Base-by-base conservation (phyloP, 2,888 invertebrate species). In the Aphodius granarius region DNA sequence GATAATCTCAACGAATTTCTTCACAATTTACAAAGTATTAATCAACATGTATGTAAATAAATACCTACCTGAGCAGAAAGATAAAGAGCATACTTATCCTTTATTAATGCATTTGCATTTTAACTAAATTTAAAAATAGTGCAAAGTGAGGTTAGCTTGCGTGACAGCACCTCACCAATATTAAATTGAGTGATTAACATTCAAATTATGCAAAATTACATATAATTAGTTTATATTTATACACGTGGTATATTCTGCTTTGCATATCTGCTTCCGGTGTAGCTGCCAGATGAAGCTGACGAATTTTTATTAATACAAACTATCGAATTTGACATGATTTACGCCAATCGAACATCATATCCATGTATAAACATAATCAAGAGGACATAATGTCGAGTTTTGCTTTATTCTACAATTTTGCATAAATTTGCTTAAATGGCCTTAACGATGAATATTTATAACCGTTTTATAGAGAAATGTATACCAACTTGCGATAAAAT, bases 201-300 rank as follows among this genome's bases (percentile, higher is more conserved):
- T 74, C 64, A 70, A 74, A 74, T 74, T 74, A 71, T 74, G 71
- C 64, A 63, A 74, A 74, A 74, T 74, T 74, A 74, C 70, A 74
- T 21, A 65, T 64, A 74, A 74, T 74, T 64, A 74, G 63, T 71
- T 63, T 70, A 74, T 74, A 74, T 71, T 74, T 74, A 74, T 71
- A 43, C 18, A 43, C 43, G 43, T 43, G 43, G 43, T 43, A 9
- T 43, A 43, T 43, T 6, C 43, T 43, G 13, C 43, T 43, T 43
- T 43, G 43, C 43, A 43, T 43, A 43, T 43, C 1, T 43, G 43
- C 43, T 43, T 13, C 43, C 43, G 43, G 43, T 43, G 43, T 3
- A 6, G 43, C 43, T 43, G 6, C 43, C 43, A 43, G 43, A 43
- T 43, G 43, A 9, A 43, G 5, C 66, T 16, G 5, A 1, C 66